Evolutionary conservation across 1,140 invertebrate genomes (phyloP), one percentile per base, ranked within the genome.

Genomic region (Ooceraea biroi): DNA sequence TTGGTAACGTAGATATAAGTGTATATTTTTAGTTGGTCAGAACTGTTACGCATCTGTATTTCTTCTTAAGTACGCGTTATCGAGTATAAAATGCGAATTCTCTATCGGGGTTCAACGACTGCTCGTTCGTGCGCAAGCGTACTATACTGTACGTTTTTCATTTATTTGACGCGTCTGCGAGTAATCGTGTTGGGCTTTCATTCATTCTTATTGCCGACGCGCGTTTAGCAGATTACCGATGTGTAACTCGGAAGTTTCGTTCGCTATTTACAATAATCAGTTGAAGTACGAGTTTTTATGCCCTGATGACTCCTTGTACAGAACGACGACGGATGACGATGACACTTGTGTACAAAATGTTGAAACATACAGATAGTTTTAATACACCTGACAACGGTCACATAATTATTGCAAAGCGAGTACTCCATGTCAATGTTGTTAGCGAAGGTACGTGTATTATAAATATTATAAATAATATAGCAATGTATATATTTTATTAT

Each of bases 351-450:
- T 85, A 87, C 85, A 84, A 82, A 88, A 78, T 55, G 66, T 87
- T 88, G 48, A 83, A 60, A 71, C 73, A 80, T 68, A 74, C 41
- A 36, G 65, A 87, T 61, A 58, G 50, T 80, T 83, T 82, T 58
- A 71, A 76, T 71, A 66, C 52, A 52, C 19, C 11, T 48, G 27
- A 27, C 44, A 71, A 78, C 22, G 46, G 82, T 66, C 73, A 77
- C 65, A 78, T 22, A 25, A 78, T 58, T 80, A 74, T 77, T 83
- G 50, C 60, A 73, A 83, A 86, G 82, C 22, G 57, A 88, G 87
- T 88, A 88, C 71, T 88, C 83, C 72, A 76, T 82, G 52, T 71
- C 58, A 82, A 74, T 84, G 82, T 84, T 84, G 76, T 71, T 72
- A 68, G 25, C 61, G 66, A 71, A 78, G 41, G 87, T 63, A 73